These are phyloP conservation scores for Glaucidium brasilianum DNA, from an alignment of 2,113 vertebrate genomes.

Conservation along the genomic window DNA sequence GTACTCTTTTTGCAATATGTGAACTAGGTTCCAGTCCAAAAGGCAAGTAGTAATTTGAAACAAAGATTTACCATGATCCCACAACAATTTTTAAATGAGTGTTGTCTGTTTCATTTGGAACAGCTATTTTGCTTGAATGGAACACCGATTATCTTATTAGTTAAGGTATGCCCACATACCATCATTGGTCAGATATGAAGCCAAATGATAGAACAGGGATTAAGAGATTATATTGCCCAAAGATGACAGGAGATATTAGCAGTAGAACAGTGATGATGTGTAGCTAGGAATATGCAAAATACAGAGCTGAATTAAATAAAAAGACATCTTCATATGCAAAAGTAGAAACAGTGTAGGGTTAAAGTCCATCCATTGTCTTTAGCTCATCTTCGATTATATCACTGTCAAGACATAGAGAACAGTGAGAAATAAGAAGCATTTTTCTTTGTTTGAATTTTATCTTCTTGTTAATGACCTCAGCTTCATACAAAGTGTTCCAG, in stretches of 20 bases:
- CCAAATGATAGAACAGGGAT: background rate
- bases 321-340: background rate
- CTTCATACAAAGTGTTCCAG: background rate
- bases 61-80: background rate
- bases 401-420: background rate
- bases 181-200: background rate
- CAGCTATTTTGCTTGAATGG: background rate
- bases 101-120: background rate
- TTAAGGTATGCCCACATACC: background rate
- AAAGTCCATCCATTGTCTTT: background rate
- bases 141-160: background rate
- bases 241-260: background rate
- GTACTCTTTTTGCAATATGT: background rate
- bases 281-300: background rate
- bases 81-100: background rate
- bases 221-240: background rate
- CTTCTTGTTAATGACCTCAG: background rate
- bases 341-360: background rate
- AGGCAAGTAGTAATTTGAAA: background rate
- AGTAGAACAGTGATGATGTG: background rate
- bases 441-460: background rate
- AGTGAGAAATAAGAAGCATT: background rate
- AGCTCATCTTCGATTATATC: background rate
- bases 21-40: background rate
- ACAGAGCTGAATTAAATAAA: background rate